Conservation (phyloP, 23 tunicate species). For the Trididemnum nubilum region DNA sequence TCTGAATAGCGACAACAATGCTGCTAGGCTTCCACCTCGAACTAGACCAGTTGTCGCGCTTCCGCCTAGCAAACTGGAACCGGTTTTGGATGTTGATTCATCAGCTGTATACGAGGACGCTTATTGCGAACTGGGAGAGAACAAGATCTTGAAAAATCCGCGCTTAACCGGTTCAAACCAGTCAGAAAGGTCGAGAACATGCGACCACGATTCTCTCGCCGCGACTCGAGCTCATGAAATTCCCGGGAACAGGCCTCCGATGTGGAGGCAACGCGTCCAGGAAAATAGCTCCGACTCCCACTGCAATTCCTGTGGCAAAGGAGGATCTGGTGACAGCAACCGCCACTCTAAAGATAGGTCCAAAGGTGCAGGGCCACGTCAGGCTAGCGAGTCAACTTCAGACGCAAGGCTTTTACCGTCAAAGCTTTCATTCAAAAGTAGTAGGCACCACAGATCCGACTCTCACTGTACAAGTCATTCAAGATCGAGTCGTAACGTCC, state of each 20-base stretch:
- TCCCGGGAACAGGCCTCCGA: constrained; percentile 71
- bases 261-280: constrained; percentile 58
- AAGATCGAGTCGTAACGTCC: constrained; percentile 11
- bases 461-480: neutral
- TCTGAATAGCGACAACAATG: constrained; percentile 1
- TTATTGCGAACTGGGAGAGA: constrained; percentile 2
- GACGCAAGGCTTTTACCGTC: constrained; percentile 40
- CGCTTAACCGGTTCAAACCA: neutral
- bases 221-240: constrained; percentile 51
- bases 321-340: neutral
- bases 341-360: constrained; percentile 10
- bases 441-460: constrained; percentile 25
- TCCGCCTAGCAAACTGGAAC: constrained; percentile 61
- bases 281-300: constrained; percentile 7
- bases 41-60: constrained; percentile 80
- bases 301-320: neutral
- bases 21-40: constrained; percentile 70
- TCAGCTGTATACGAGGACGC: constrained; percentile 39
- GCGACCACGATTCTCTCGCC: constrained; percentile 12
- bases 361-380: constrained; percentile 14
- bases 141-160: neutral
- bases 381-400: constrained; percentile 17
- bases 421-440: constrained; percentile 38
- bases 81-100: constrained; percentile 30
- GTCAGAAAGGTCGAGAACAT: neutral